phyloP scores from a whole-genome alignment of 1,140 invertebrate genomes.

The Leptonema lineaticorne region DNA sequence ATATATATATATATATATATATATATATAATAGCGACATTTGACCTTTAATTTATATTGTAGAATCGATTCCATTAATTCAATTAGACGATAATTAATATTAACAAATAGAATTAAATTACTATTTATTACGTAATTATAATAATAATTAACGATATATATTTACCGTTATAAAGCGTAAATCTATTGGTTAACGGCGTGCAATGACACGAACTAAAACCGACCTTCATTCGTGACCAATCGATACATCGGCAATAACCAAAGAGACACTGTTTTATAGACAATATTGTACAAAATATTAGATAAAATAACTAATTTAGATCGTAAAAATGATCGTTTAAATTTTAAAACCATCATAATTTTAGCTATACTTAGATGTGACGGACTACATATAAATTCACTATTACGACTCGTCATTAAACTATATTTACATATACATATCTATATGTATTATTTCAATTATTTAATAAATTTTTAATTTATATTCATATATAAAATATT shows the following conservation, averaged over 20 bases:
- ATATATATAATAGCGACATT: background rate
- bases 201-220: constrained; percentile 8
- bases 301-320: background rate
- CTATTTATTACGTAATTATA: background rate
- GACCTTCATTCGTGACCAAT: constrained; percentile 26
- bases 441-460: too few species aligned
- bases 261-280: background rate
- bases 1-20: background rate
- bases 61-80: too few species aligned
- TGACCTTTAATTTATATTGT: too few species aligned
- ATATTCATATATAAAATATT: too few species aligned
- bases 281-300: background rate
- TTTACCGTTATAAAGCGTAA: background rate
- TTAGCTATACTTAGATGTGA: background rate
- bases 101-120: background rate
- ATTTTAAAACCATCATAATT: background rate
- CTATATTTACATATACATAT: too few species aligned
- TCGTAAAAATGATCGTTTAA: background rate
- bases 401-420: too few species aligned
- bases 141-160: background rate
- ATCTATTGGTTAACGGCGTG: background rate
- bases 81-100: too few species aligned
- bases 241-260: constrained; percentile 17
- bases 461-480: too few species aligned
- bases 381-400: too few species aligned